Evolutionary conservation across 2,888 invertebrate genomes (phyloP), one percentile per base, ranked within the genome.

Genomic region (Macaria liturata): DNA sequence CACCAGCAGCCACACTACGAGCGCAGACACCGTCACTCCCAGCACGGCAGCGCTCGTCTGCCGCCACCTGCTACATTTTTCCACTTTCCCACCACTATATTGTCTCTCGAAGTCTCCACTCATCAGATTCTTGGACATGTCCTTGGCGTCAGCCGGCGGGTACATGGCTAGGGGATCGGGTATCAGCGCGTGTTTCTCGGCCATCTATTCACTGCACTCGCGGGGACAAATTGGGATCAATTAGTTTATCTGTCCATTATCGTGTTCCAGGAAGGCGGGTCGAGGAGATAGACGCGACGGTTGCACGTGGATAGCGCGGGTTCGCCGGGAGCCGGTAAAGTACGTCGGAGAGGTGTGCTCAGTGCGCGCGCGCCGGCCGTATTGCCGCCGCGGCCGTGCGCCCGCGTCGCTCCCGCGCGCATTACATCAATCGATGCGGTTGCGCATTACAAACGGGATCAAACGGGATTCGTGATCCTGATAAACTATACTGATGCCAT

Each of bases 51-150:
- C 54, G 72, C 83, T 80, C 9, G 76, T 75, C 66, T 79, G 78
- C 66, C 76, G 72, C 62, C 81, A 69, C 61, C 75, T 66, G 48
- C 72, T 67, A 7, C 71, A 70, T 69, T 81, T 84, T 69, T 81
- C 78, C 73, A 71, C 74, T 72, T 80, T 74, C 50, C 70, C 76
- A 51, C 72, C 76, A 62, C 75, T 76, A 67, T 83, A 89, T 68
- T 88, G 88, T 71, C 82, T 80, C 73, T 89, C 88, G 64, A 86
- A 90, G 63, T 91, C 91, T 65, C 86, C 86, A 64, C 84, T 84
- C 84, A 91, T 88, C 73, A 91, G 77, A 62, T 88, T 91, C 77
- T 86, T 87, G 9, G 90, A 87, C 75, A 85, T 75, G 78, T 89
- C 89, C 73, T 85, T 85, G 43, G 76, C 78, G 61, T 86, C 83